Percentiles rank a stretch among this genome's conserved stretches.
phyloP scores from a whole-genome alignment of 2,113 vertebrate species.

The Brachyhypopomus gauderio region DNA sequence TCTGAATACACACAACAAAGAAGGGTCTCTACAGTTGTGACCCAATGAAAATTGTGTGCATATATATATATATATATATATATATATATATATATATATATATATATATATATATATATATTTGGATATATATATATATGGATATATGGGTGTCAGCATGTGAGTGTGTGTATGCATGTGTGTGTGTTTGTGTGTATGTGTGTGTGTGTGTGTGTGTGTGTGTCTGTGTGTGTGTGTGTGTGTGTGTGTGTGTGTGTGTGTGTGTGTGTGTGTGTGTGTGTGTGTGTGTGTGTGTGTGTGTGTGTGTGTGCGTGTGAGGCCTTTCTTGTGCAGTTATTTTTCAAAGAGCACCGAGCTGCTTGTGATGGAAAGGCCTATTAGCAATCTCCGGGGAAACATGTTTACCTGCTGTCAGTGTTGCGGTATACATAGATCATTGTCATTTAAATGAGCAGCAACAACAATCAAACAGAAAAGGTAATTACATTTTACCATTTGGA shows the following conservation, averaged over 20 bases:
- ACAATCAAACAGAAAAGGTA: slow-evolving; percentile 62
- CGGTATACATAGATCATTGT: slow-evolving; percentile 59
- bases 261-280: slow-evolving; percentile 4
- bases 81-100: too few species aligned
- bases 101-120: too few species aligned
- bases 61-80: too few species aligned
- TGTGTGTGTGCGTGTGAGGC: not conserved
- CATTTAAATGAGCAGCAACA: slow-evolving; percentile 62
- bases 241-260: not conserved
- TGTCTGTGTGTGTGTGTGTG: slow-evolving; percentile 8
- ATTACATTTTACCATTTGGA: slow-evolving; percentile 61
- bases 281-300: slow-evolving; percentile 3
- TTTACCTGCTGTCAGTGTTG: slow-evolving; percentile 60
- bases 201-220: slow-evolving; percentile 11
- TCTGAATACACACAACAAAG: slow-evolving; percentile 31
- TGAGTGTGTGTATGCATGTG: too few species aligned
- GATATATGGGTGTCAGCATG: too few species aligned
- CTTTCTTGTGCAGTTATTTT: slow-evolving; percentile 42
- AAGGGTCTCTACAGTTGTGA: slow-evolving; percentile 8
- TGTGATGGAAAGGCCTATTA: slow-evolving; percentile 57
- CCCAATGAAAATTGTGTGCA: slow-evolving; percentile 20
- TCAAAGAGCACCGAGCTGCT: slow-evolving; percentile 32
- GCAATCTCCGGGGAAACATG: slow-evolving; percentile 49
- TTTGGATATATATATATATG: too few species aligned
- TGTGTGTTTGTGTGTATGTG: too few species aligned